Base-by-base conservation (phyloP, 2,888 invertebrate genomes). In the Dicroscelio sp. region DNA sequence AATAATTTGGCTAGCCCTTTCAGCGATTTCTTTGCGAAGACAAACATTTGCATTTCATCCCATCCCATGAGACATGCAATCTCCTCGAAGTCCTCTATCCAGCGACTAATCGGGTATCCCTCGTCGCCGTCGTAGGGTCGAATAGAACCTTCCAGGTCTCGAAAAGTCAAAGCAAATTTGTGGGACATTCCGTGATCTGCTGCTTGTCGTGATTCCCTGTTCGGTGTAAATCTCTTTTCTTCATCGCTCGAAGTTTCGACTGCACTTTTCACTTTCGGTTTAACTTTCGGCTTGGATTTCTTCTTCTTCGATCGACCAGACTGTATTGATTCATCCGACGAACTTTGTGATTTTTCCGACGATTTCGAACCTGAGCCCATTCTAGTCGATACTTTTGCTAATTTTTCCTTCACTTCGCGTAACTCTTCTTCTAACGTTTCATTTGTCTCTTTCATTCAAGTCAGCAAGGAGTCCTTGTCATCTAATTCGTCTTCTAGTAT, bases 21-120 rank as follows among this genome's bases (percentile, higher is more conserved):
- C 8, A 86, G 20, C 3, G 85, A 86, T 43, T 78, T 86, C 25
- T 78, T 78, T 33, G 85, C 78, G 69, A 86, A 86, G n/a, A 86
- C 35, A 10, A 79, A 55, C 31, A 14, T 78, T 23, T 86, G 79
- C 43, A 86, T 20, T 2, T 63, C 58, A 33, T 79, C 30, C 86
- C 86, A 86, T 10, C 25, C 48, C 79, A 86, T 86, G 10, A 86
- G n/a, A 0, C 31, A 17, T 4, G 86, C 78, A 8, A 75, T 79
- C 33, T 78, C 71, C 12, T 86, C 78, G 25, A 86, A 86, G 1
- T 79, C 79, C 25, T 20, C 17, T 31, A 86, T 69, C 86, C 86
- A 86, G 14, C 23, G 2, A 17, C 35, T 63, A n/a, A 75, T 65
- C 27, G 84, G 75, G 25, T 52, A 58, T 58, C 58, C 85, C 8